A percentile compares a stretch with the other conserved stretches of the same genome.
phyloP scores from a whole-genome alignment of 2,888 invertebrate species.

The Calephelis perditalis region DNA sequence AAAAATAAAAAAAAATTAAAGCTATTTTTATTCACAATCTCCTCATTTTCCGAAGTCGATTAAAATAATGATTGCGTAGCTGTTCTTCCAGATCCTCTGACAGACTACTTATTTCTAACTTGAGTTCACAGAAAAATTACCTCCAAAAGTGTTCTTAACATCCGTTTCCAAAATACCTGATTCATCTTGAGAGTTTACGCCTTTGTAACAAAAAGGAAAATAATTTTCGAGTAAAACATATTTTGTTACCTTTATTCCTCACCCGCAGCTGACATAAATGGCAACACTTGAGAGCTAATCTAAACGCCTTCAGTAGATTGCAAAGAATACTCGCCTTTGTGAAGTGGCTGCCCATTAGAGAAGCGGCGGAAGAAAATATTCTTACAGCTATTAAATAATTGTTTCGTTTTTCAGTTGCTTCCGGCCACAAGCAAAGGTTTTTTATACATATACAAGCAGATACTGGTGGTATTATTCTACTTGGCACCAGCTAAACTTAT shows the following conservation, averaged over 20 bases:
- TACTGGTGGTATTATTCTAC: too few relatives aligned
- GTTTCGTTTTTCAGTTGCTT: not conserved
- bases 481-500: too few relatives aligned
- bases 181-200: not conserved
- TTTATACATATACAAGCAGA: too few relatives aligned
- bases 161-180: not conserved
- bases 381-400: constrained; percentile 6
- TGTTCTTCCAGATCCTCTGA: too few relatives aligned
- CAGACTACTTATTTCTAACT: too few relatives aligned
- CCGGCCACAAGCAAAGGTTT: too few relatives aligned
- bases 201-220: constrained; percentile 6
- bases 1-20: too few relatives aligned
- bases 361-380: constrained; percentile 10
- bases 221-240: not conserved
- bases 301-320: constrained; percentile 9
- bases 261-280: constrained; percentile 5
- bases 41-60: too few relatives aligned
- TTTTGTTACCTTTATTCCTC: constrained; percentile 4
- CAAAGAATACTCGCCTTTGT: constrained; percentile 10
- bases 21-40: too few relatives aligned
- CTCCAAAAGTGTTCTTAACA: not conserved
- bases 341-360: constrained; percentile 8
- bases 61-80: too few relatives aligned
- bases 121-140: too few relatives aligned
- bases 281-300: constrained; percentile 10